Conservation (phyloP, 2,113 vertebrate genomes). For the Sula dactylatra region DNA sequence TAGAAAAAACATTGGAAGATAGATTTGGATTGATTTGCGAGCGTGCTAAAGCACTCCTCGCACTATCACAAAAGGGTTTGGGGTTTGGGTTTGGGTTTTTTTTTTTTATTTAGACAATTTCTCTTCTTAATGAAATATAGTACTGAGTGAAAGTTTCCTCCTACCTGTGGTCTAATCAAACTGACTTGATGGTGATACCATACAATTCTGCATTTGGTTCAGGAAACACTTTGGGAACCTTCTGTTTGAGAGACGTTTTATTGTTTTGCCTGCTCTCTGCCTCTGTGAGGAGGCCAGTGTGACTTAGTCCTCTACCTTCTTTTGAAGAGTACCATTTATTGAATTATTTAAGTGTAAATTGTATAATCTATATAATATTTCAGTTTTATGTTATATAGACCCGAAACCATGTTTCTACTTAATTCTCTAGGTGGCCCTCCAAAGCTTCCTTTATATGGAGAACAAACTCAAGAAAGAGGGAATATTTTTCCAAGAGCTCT, state of each 20-base stretch:
- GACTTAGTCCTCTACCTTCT: not conserved
- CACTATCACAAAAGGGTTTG: not conserved
- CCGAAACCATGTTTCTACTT: constrained; percentile 21
- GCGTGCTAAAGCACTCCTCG: accelerated
- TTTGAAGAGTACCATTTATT: not conserved
- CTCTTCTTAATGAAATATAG: not conserved
- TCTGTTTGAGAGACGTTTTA: not conserved
- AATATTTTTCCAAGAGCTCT: constrained; percentile 71
- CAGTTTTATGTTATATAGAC: not conserved
- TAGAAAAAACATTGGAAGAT: not conserved
- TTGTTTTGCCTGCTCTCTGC: not conserved
- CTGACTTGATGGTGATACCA: not conserved
- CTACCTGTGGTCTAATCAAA: not conserved
- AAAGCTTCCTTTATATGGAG: constrained; percentile 59
- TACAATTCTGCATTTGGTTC: not conserved
- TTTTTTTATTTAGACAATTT: not conserved
- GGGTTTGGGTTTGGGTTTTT: accelerated
- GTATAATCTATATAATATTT: constrained; percentile 14
- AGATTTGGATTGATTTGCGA: not conserved
- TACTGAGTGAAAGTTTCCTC: not conserved
- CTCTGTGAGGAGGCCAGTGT: not conserved
- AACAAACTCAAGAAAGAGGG: constrained; percentile 56
- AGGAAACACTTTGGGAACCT: not conserved
- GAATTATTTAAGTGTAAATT: constrained; percentile 39
- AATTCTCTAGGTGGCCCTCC: constrained; percentile 59